Base-by-base conservation (phyloP, 2,113 vertebrate genomes). In the Anolis carolinensis region DNA sequence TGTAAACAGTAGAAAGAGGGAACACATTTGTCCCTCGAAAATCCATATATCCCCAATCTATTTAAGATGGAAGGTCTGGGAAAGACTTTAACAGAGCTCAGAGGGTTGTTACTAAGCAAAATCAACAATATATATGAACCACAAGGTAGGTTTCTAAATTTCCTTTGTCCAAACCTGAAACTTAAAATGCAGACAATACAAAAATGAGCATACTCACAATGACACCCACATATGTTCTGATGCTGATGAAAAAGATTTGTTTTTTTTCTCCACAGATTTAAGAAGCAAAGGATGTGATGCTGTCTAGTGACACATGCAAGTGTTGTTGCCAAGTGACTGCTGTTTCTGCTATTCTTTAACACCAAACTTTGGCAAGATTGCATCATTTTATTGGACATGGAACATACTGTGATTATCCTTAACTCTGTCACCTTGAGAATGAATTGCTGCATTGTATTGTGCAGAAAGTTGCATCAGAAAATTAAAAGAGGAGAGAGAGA, bases 371-470 rank as follows among this genome's bases (percentile, higher is more conserved):
- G 44, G 44, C 72, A 82, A 68, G 62, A 52, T 81, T 32, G 10
- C 32, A 50, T 11, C 36, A 44, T 87, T 87, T 78, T 48, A 59
- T 70, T 78, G 27, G 27, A 34, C 36, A 20, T 27, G 48, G 34
- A 87, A 25, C 50, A 71, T 34, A 20, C 27, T 34, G 74, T 87
- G 50, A 62, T 82, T 78, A 78, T 71, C 63, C 21, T 71, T 87
- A 63, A 59, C 34, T 87, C 30, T 77, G 48, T 77, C 86, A 71
- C 73, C 48, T 77, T 36, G 78, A 86, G 23, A 5, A 72, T 74
- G 77, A 63, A 74, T 65, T 65, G 80, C 71, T 63, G 55, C 21
- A 63, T 11, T 80, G 55, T 86, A 32, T 20, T 86, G n/a, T 68
- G n/a, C 2, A 39, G 48, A 67, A 27, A 75, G 70, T 48, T 68